phyloP scores from a whole-genome alignment of 2,888 invertebrate genomes.

The Venustoraphidia nigricollis region DNA sequence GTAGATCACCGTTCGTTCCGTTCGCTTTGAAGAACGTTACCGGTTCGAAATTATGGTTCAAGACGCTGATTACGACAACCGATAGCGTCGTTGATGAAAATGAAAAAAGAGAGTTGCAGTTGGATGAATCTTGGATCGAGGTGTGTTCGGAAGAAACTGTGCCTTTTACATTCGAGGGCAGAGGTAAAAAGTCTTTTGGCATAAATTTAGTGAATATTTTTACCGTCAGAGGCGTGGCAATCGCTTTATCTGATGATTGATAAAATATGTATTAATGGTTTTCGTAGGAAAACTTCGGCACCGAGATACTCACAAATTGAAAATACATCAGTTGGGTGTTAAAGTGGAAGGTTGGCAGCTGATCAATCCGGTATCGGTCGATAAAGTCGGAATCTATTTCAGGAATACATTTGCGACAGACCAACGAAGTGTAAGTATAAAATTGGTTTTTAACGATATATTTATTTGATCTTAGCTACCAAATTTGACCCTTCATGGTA shows the following conservation, averaged over 20 bases:
- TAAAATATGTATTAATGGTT: neutral
- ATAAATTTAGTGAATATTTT: slow-evolving; percentile 3
- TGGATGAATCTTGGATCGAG: slow-evolving; percentile 47
- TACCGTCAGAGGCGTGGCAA: neutral
- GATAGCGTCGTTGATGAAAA: slow-evolving; percentile 20
- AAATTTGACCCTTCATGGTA: too few species aligned
- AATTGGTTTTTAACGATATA: neutral
- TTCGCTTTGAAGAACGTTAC: slow-evolving; percentile 87
- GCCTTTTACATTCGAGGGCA: slow-evolving; percentile 73
- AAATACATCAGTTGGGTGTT: slow-evolving; percentile 77
- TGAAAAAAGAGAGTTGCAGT: slow-evolving; percentile 15
- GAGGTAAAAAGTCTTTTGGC: slow-evolving; percentile 28
- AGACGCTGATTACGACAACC: slow-evolving; percentile 60
- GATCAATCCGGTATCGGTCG: slow-evolving; percentile 82
- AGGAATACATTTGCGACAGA: slow-evolving; percentile 40
- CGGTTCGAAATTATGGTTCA: slow-evolving; percentile 73
- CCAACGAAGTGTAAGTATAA: slow-evolving; percentile 19
- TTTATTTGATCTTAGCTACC: too few species aligned
- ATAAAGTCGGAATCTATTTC: slow-evolving; percentile 90
- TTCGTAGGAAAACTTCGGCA: slow-evolving; percentile 42
- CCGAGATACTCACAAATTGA: slow-evolving; percentile 58
- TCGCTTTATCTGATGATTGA: too few species aligned
- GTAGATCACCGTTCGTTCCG: slow-evolving; percentile 84
- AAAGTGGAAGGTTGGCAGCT: slow-evolving; percentile 81
- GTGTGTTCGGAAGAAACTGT: slow-evolving; percentile 61